Evolutionary conservation across 2,888 invertebrate genomes (phyloP), one percentile per base, ranked within the genome.

Genomic region (Drosophila falleni): DNA sequence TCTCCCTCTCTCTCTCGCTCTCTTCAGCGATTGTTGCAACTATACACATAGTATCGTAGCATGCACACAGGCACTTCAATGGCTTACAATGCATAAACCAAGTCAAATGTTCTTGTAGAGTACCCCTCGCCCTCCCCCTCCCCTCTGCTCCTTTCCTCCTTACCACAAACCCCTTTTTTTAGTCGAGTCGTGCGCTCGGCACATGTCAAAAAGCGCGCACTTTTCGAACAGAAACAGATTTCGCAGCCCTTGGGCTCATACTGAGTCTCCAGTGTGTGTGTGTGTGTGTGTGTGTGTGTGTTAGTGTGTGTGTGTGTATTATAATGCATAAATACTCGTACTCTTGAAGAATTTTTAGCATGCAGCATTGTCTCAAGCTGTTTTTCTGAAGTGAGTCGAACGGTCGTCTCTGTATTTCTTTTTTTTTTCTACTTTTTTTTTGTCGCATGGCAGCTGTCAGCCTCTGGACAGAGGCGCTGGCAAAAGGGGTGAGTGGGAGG

Each of bases 281-380:
- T 47, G 50, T 19, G 53, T 39, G 56, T 15, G 46, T 13, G 33
- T 23, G 16, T 26, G 37, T 49, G 41, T 58, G 56, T 55, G 47
- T 54, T 49, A 54, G 55, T 56, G 55, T 66, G 29, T 65, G 56
- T 54, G 65, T 31, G 42, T 59, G 58, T 74, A 68, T 79, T 71
- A 80, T 78, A 80, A 80, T 71, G 76, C 76, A 75, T 78, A 77
- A 77, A 76, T 78, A 76, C 76, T 74, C 76, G 46, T 55, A 64
- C 76, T 78, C 72, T 64, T 68, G 61, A 72, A 66, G 80, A 77
- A 78, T 73, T 83, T 84, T 79, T 78, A n/a, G 82, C 82, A 85
- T 87, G 82, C 88, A 61, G 84, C 89, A 85, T 85, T 85, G 84
- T 85, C 84, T 85, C 89, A 89, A 89, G 87, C 89, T 89, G 89